Percentiles rank a stretch among this genome's conserved stretches.
phyloP scores from a whole-genome alignment of 2,888 invertebrate species.

The Cephus pygmeus region DNA sequence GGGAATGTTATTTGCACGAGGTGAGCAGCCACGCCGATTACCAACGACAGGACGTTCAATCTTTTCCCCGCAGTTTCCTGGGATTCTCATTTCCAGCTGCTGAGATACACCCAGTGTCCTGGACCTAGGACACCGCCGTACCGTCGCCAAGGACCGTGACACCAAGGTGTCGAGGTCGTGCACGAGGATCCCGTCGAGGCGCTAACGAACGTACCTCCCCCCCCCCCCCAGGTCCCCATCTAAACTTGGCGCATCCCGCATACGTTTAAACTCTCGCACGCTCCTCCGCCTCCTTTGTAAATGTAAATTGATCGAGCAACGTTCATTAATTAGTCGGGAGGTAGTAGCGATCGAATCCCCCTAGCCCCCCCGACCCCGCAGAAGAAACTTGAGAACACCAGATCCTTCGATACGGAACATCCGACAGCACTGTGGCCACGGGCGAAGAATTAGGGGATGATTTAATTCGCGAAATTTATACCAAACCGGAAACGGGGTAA shows the following conservation, averaged over 20 bases:
- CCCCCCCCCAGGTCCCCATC: neutral
- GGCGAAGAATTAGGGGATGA: slow-evolving; percentile 13
- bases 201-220: slow-evolving; percentile 46
- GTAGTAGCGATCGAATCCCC: slow-evolving; percentile 48
- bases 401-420: neutral
- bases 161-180: slow-evolving; percentile 31
- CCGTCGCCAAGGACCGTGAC: slow-evolving; percentile 14
- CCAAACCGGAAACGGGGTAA: neutral
- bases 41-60: slow-evolving; percentile 9
- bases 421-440: slow-evolving; percentile 4
- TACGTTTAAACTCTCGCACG: slow-evolving; percentile 15
- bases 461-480: slow-evolving; percentile 13
- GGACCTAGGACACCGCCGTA: neutral
- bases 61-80: neutral
- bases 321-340: slow-evolving; percentile 63
- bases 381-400: neutral
- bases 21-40: slow-evolving; percentile 36
- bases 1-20: slow-evolving; percentile 40
- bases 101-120: neutral
- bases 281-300: slow-evolving; percentile 47
- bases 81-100: neutral
- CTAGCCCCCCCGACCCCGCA: neutral
- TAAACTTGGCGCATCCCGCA: slow-evolving; percentile 5
- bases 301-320: slow-evolving; percentile 63
- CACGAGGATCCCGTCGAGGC: slow-evolving; percentile 28